These are phyloP conservation scores for Trematomus bernacchii DNA, from an alignment of 2,797 vertebrate genomes.

Conservation along the genomic window DNA sequence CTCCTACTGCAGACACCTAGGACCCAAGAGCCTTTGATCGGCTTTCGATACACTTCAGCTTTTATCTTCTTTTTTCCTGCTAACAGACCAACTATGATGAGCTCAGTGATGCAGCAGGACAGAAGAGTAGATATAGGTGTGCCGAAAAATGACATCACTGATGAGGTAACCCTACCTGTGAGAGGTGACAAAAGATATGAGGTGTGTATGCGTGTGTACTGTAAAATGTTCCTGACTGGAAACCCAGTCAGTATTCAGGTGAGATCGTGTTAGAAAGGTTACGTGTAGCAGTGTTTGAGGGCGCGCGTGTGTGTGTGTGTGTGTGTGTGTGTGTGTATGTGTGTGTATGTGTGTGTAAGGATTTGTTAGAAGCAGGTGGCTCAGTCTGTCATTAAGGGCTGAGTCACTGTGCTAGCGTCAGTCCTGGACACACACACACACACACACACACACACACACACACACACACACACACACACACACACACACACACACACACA, in stretches of 20 bases:
- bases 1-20: neutral
- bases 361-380: slow-evolving; percentile 69
- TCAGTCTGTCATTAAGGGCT: slow-evolving; percentile 78
- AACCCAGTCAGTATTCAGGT: slow-evolving; percentile 31
- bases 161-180: slow-evolving; percentile 54
- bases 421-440: slow-evolving; percentile 30
- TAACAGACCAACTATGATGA: neutral
- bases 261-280: slow-evolving; percentile 43
- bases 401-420: slow-evolving; percentile 62
- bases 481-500: slow-evolving; percentile 16
- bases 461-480: slow-evolving; percentile 34
- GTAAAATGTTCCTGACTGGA: slow-evolving; percentile 9
- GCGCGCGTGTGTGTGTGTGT: slow-evolving; percentile 29
- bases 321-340: slow-evolving; percentile 23
- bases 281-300: slow-evolving; percentile 52
- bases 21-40: neutral
- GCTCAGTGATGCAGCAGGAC: neutral
- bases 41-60: slow-evolving; percentile 1
- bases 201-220: neutral
- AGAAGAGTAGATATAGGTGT: slow-evolving; percentile 1
- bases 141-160: slow-evolving; percentile 58
- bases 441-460: slow-evolving; percentile 44
- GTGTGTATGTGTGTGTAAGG: slow-evolving; percentile 19
- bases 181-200: slow-evolving; percentile 50
- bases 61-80: slow-evolving; percentile 2